Evolutionary conservation across 1,140 invertebrate genomes (phyloP), one percentile per base, ranked within the genome.

Genomic region (Cydia pomonella): DNA sequence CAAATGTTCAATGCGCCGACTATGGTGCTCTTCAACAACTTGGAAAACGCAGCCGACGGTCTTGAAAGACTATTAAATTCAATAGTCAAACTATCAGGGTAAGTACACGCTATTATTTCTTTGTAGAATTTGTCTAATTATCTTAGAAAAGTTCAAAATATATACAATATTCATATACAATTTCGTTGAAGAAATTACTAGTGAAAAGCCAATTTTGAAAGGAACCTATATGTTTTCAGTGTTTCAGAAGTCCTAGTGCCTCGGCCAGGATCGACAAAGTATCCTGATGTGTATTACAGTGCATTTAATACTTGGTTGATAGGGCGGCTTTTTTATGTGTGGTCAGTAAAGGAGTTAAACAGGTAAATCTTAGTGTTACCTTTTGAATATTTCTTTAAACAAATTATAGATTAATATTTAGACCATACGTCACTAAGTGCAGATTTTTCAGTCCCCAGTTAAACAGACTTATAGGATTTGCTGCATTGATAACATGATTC

Each of bases 231-330:
- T 75, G 64, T 75, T 87, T 86, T 59, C 79, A 93, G 92, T 72
- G 91, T 94, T 83, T 92, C 93, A 21, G 93, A 93, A 80, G 92
- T 94, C 29, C 87, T 95, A 27, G 92, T 94, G 9, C 93, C 93
- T 66, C 82, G 84, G 64, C 79, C 85, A 53, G 87, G 92, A 72
- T 84, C 85, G 7, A 81, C 80, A 4, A 87, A 92, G 77, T 88
- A 89, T 75, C 89, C 91, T 73, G 89, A 93, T 75, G 82, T 84
- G 25, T 93, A 94, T 76, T 94, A 94, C 80, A 87, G 86, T 79
- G 88, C 92, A 1, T 95, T 95, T 77, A 94, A 94, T 78, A 93
- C 92, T 53, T 95, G 94, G 94, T 82, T 94, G 16, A 76, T 94
- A 21, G 94, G 94, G 21, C 88, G 93, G 79, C 86, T 94, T 76